Conservation (phyloP, 2,797 vertebrate genomes). For the Danio albolineatus region DNA sequence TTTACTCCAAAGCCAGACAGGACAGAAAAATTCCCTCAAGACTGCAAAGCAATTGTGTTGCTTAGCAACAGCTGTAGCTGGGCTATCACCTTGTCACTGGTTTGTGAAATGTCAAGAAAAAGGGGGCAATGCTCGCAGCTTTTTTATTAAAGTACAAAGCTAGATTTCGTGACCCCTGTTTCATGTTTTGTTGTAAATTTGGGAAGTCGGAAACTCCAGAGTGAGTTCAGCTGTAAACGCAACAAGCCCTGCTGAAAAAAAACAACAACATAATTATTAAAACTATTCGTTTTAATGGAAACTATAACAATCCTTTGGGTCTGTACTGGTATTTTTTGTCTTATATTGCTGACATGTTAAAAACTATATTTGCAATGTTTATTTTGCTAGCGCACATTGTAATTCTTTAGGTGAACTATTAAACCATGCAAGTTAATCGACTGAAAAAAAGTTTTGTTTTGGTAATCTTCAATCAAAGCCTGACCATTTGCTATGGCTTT, state of each 20-base stretch:
- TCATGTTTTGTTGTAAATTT: background rate
- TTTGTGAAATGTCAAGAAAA: conserved; percentile 49
- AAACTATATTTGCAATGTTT: no score
- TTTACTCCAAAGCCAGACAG: conserved; percentile 21
- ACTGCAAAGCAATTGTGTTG: conserved; percentile 49
- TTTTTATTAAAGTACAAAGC: background rate
- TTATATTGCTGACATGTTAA: no score
- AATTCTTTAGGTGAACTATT: no score
- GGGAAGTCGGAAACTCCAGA: background rate
- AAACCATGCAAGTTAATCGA: no score
- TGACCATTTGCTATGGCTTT: no score
- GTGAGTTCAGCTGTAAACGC: background rate
- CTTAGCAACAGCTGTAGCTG: conserved; percentile 49
- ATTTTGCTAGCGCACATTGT: no score
- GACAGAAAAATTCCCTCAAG: conserved; percentile 17
- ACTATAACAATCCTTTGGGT: no score
- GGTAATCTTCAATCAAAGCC: no score
- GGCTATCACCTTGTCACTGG: conserved; percentile 36
- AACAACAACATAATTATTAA: no score
- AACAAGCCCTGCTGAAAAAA: background rate
- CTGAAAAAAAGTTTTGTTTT: no score
- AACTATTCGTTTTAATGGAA: no score
- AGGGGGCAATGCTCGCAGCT: background rate
- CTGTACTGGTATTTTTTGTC: no score
- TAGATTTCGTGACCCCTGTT: background rate